A percentile compares a stretch with the other conserved stretches of the same genome.
Conservation (phyloP, 2,797 vertebrate genomes). For the Sebastes hopkinsi region DNA sequence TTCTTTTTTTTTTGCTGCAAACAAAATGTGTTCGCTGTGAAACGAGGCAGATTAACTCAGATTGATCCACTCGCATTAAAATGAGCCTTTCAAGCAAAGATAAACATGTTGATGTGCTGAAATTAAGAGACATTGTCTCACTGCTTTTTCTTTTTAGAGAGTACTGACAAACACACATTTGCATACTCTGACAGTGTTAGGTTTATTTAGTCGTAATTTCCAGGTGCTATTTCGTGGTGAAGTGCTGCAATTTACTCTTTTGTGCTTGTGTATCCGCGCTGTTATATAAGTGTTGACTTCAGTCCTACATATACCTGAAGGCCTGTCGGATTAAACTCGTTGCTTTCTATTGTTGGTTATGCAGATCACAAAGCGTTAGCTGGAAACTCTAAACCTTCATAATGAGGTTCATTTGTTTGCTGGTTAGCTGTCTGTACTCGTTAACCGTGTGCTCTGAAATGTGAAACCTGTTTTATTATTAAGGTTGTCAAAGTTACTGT, state of each 20-base stretch:
- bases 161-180: not conserved
- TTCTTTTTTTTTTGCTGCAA: slow-evolving; percentile 18
- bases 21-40: slow-evolving; percentile 16
- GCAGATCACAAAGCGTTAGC: not conserved
- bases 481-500: no score
- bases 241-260: not conserved
- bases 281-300: not conserved
- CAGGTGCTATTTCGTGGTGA: not conserved
- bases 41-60: slow-evolving; percentile 36
- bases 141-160: not conserved
- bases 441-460: not conserved
- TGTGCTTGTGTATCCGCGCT: not conserved
- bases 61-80: slow-evolving; percentile 34
- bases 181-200: not conserved
- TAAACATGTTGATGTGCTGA: slow-evolving; percentile 17
- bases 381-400: not conserved
- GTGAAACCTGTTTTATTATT: no score
- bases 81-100: slow-evolving; percentile 27
- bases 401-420: not conserved
- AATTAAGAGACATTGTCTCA: slow-evolving; percentile 11
- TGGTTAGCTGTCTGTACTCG: not conserved
- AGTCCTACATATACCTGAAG: not conserved
- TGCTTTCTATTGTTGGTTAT: not conserved
- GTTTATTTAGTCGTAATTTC: not conserved
- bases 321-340: not conserved